phyloP scores from a whole-genome alignment of 2,888 invertebrate genomes.

The Pyrgus malvae region DNA sequence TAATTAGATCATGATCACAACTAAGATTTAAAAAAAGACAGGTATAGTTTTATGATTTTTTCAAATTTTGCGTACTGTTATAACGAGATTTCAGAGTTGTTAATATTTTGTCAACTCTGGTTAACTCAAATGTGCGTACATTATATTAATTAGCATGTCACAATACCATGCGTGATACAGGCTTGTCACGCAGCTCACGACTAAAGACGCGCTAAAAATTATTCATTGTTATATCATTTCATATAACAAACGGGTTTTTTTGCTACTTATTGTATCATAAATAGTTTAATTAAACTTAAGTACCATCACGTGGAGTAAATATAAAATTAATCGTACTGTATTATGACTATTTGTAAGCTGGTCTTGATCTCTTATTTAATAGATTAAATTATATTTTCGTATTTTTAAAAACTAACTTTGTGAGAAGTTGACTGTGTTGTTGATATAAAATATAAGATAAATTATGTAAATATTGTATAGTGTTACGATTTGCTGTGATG shows the following conservation, averaged over 20 bases:
- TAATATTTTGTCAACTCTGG: too few species aligned
- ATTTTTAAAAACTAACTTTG: conserved; percentile 46
- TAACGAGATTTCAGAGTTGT: too few species aligned
- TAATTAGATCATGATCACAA: too few species aligned
- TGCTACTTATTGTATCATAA: conserved; percentile 49
- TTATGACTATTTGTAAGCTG: conserved; percentile 47
- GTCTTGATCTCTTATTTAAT: conserved; percentile 69
- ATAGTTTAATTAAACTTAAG: conserved; percentile 27
- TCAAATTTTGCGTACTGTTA: too few species aligned
- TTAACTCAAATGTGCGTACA: too few species aligned
- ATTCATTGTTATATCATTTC: conserved; percentile 41
- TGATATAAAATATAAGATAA: conserved; percentile 37
- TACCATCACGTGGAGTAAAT: conserved; percentile 2
- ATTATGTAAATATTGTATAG: conserved; percentile 69
- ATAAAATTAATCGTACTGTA: conserved; percentile 28
- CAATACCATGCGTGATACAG: too few species aligned
- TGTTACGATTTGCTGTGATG: conserved; percentile 64
- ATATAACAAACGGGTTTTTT: conserved; percentile 53
- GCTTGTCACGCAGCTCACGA: too few species aligned
- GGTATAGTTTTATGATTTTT: too few species aligned
- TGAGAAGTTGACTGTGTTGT: conserved; percentile 59
- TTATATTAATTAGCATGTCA: too few species aligned
- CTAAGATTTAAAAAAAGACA: too few species aligned
- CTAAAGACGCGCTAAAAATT: not conserved
- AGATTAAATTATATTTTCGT: conserved; percentile 76